Evolutionary conservation across 1,140 invertebrate genomes (phyloP), one percentile per base, ranked within the genome.

Genomic region (Drosophila punjabiensis): DNA sequence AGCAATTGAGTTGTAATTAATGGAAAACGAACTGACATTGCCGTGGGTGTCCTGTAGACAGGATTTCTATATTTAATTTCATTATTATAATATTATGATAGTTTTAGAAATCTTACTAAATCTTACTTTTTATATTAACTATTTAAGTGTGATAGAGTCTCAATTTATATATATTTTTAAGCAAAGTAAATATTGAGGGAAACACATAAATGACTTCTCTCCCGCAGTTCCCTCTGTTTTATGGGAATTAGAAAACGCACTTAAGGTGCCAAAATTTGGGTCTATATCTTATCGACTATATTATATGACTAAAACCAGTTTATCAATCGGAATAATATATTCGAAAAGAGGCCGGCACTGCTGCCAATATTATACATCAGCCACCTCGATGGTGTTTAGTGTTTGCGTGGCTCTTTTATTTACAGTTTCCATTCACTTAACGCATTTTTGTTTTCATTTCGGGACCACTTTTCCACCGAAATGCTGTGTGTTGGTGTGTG

Each of bases 361-460:
- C 20, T 53, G 67, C 18, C 35, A 35, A 55, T 71, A 56, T 30
- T 39, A 48, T 56, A 56, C 24, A 71, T 69, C 53, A 56, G 11
- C 33, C 55, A 11, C 50, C n/a, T 13, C 50, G 30, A 33, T 39
- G 30, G 65, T 59, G 74, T 35, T 52, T 79, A 50, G 16, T 32
- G 41, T 43, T 45, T 37, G 63, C 13, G 20, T 13, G 55, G 37
- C 20, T 28, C 63, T 41, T 58, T 50, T 66, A 47, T 39, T 20
- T 55, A 24, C 56, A 41, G 18, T 61, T 39, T 50, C 73, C 47
- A 76, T 60, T 67, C 70, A 73, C 71, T 75, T 71, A 60, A 53
- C 60, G 43, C 64, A 64, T 76, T 68, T 68, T 77, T 71, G 58
- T 63, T 84, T 84, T 81, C 65, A 63, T 81, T 81, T 81, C 55